phyloP scores from a whole-genome alignment of 2,113 vertebrate species.

The Anhinga anhinga region DNA sequence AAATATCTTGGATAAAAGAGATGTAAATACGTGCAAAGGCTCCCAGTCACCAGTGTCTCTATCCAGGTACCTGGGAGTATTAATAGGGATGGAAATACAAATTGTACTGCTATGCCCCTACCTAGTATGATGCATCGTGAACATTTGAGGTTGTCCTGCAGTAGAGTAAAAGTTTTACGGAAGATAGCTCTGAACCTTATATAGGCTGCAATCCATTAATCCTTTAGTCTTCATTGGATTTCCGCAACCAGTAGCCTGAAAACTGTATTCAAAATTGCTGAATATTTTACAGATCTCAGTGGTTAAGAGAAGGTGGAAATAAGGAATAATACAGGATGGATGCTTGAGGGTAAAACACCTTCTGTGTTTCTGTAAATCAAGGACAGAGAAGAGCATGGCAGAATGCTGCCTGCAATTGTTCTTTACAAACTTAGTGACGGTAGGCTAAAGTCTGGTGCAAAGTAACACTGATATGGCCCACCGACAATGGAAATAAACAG shows the following conservation, averaged over 20 bases:
- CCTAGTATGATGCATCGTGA: neutral
- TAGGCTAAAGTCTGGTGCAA: neutral
- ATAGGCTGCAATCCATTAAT: neutral
- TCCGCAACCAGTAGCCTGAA: neutral
- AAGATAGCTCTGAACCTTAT: neutral
- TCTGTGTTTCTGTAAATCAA: neutral
- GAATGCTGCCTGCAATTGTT: neutral
- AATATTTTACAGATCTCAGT: neutral
- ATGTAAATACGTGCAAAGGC: neutral
- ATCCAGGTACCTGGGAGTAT: neutral
- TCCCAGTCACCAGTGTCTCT: neutral
- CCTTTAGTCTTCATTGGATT: neutral
- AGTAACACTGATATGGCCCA: neutral
- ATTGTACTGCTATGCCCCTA: neutral
- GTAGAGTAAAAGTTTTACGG: neutral
- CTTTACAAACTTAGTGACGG: neutral
- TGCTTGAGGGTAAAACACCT: neutral
- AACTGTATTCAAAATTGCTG: neutral
- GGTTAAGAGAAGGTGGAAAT: neutral
- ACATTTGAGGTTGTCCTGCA: neutral
- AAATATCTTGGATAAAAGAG: neutral
- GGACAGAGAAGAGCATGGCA: neutral
- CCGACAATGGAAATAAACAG: neutral
- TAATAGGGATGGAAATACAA: neutral
- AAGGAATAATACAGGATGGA: neutral